These are phyloP conservation scores for Abrostola triplasia DNA, from an alignment of 2,888 invertebrate species.

Conservation along the genomic window DNA sequence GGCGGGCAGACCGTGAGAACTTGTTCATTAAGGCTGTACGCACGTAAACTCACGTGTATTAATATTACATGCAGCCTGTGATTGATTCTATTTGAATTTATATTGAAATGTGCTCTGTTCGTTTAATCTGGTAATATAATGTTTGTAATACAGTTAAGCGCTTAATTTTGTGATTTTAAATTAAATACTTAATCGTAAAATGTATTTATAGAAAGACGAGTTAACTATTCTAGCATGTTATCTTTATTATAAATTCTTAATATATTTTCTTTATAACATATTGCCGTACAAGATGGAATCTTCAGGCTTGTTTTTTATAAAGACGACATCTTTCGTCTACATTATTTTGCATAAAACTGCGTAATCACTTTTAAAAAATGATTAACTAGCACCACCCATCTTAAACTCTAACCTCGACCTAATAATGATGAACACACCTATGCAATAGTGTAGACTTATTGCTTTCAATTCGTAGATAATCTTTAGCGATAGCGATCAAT, in stretches of 20 bases:
- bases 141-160: not conserved
- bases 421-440: constrained; percentile 46
- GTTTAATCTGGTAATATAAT: constrained; percentile 12
- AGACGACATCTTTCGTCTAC: not conserved
- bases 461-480: constrained; percentile 58
- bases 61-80: constrained; percentile 43
- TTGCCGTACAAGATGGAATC: too few relatives aligned
- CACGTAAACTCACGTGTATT: constrained; percentile 34
- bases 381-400: constrained; percentile 46
- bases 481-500: constrained; percentile 51
- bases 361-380: constrained; percentile 18
- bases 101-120: constrained; percentile 13
- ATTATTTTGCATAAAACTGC: not conserved
- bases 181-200: too few relatives aligned
- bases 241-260: too few relatives aligned
- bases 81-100: constrained; percentile 45
- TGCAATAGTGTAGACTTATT: constrained; percentile 42
- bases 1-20: constrained; percentile 65
- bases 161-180: too few relatives aligned
- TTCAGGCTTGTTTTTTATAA: not conserved
- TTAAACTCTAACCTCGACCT: constrained; percentile 48
- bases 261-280: too few relatives aligned
- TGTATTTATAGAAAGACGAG: too few relatives aligned
- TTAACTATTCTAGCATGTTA: too few relatives aligned
- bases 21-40: constrained; percentile 44